These are phyloP conservation scores for Poeciliopsis paucimaculata DNA, from an alignment of 2,797 vertebrate genomes.

Conservation along the genomic window DNA sequence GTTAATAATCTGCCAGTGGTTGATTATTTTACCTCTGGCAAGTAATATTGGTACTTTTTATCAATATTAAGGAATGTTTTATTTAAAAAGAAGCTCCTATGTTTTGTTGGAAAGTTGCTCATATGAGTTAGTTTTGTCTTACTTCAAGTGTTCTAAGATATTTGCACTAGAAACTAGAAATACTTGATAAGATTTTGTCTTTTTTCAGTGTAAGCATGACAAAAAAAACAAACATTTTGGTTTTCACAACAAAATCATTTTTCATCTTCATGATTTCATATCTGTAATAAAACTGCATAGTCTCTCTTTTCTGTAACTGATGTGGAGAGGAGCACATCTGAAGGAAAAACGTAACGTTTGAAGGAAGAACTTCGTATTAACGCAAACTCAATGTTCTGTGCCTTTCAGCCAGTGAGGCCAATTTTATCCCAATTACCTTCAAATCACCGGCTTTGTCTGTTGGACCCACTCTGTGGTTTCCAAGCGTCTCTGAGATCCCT, in stretches of 20 bases:
- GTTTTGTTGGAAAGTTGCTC: too few relatives aligned
- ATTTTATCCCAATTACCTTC: constrained; percentile 75
- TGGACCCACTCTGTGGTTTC: constrained; percentile 48
- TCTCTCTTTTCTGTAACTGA: constrained; percentile 49
- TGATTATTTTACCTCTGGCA: too few relatives aligned
- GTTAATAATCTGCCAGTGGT: too few relatives aligned
- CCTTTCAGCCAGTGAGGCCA: constrained; percentile 63
- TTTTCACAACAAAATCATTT: not conserved
- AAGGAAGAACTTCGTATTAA: constrained; percentile 42
- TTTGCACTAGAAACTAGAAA: too few relatives aligned
- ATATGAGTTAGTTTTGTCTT: too few relatives aligned
- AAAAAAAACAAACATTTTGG: not conserved
- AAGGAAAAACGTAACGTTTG: constrained; percentile 35
- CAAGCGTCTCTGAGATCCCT: constrained; percentile 52
- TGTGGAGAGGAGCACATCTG: constrained; percentile 44
- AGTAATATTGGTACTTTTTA: too few relatives aligned
- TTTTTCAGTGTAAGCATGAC: not conserved
- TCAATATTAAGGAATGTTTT: too few relatives aligned
- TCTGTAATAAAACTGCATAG: constrained; percentile 43
- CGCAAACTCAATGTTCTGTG: constrained; percentile 57
- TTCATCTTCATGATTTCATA: constrained; percentile 13
- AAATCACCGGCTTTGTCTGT: constrained; percentile 62
- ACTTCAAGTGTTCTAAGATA: too few relatives aligned
- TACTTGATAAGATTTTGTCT: not conserved
- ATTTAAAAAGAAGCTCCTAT: too few relatives aligned